phyloP scores from a whole-genome alignment of 1,140 invertebrate genomes.

The Oedothorax gibbosus region DNA sequence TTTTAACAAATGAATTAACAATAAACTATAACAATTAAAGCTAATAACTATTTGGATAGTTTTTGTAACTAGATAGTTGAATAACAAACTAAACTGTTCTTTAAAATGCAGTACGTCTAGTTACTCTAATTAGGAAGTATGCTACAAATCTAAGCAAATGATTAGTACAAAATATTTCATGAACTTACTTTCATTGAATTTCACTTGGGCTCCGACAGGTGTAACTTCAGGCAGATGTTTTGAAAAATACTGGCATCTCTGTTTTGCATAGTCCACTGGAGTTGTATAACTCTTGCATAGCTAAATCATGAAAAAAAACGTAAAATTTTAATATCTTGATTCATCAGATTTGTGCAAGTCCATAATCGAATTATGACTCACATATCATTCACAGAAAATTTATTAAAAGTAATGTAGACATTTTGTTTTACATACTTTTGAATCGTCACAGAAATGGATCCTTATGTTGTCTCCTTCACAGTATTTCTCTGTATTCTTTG shows the following conservation, averaged over 20 bases:
- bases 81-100: no score
- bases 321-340: slow-evolving; percentile 6
- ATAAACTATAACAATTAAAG: no score
- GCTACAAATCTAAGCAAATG: not conserved
- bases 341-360: no score
- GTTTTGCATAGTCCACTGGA: slow-evolving; percentile 73
- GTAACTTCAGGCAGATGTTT: slow-evolving; percentile 74
- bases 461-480: slow-evolving; percentile 76
- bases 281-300: slow-evolving; percentile 73
- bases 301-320: slow-evolving; percentile 66
- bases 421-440: slow-evolving; percentile 69
- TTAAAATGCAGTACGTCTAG: no score
- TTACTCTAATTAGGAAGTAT: no score
- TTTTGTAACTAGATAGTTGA: no score
- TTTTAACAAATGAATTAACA: no score
- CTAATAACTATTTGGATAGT: no score
- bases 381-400: no score
- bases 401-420: not conserved
- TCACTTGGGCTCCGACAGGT: slow-evolving; percentile 69
- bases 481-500: slow-evolving; percentile 71
- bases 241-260: slow-evolving; percentile 75
- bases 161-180: not conserved
- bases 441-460: slow-evolving; percentile 76
- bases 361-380: no score
- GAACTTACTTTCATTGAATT: slow-evolving; percentile 57